Conservation (phyloP, 2,888 invertebrate genomes). For the Ligdia adustata region DNA sequence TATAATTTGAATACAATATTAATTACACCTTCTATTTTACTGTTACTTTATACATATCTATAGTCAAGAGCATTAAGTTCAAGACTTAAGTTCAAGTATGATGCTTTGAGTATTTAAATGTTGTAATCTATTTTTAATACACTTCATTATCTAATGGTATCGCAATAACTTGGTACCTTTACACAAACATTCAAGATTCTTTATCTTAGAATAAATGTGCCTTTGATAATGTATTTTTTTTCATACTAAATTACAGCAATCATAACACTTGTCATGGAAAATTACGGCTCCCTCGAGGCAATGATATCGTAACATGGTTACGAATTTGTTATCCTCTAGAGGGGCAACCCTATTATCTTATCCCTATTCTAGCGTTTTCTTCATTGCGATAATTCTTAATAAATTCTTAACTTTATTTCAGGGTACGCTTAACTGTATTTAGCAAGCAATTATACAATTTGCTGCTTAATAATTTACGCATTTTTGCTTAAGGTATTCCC, state of each 20-base stretch:
- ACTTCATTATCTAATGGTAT: too few species aligned
- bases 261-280: conserved; percentile 51
- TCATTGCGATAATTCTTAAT: conserved; percentile 46
- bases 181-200: neutral
- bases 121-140: too few species aligned
- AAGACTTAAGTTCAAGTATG: too few species aligned
- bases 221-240: conserved; percentile 21
- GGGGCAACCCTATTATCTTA: conserved; percentile 45
- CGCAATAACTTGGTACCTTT: too few species aligned
- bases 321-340: conserved; percentile 53
- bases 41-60: too few species aligned
- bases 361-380: conserved; percentile 43
- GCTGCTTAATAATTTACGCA: too few species aligned
- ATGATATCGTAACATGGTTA: conserved; percentile 48
- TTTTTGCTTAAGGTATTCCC: too few species aligned
- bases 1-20: too few species aligned
- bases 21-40: too few species aligned
- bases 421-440: neutral
- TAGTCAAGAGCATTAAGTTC: too few species aligned
- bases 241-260: conserved; percentile 46
- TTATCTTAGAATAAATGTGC: conserved; percentile 1
- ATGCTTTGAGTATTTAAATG: too few species aligned
- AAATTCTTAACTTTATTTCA: conserved; percentile 48
- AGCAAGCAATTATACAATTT: neutral
- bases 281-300: conserved; percentile 44